These are phyloP conservation scores for Lissocephala sabroskyi DNA, from an alignment of 2,888 invertebrate genomes.

Conservation along the genomic window DNA sequence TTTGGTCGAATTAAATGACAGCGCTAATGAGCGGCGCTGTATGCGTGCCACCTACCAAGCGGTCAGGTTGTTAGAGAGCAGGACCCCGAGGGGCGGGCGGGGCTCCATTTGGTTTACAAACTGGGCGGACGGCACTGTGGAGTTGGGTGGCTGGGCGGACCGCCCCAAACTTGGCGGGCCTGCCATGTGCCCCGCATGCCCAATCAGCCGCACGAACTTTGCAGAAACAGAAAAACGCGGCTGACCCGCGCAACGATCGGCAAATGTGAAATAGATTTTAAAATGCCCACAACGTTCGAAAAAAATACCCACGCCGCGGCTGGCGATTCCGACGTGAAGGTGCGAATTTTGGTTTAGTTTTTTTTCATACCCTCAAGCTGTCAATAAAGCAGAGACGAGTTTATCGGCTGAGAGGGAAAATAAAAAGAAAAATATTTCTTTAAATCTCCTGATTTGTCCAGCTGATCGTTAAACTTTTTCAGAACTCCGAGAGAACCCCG, in stretches of 20 bases:
- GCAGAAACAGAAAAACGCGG: slow-evolving; percentile 26
- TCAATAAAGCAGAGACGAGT: too few relatives aligned
- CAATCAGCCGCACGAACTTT: slow-evolving; percentile 25
- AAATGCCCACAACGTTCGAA: slow-evolving; percentile 53
- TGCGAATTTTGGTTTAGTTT: slow-evolving; percentile 43
- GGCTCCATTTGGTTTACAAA: neutral
- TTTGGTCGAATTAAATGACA: slow-evolving; percentile 64
- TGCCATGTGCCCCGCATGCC: slow-evolving; percentile 21
- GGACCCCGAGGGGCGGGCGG: neutral
- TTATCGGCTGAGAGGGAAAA: too few relatives aligned
- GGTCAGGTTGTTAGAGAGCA: neutral
- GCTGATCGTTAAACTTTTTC: too few relatives aligned
- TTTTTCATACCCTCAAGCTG: too few relatives aligned
- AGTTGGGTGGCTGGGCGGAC: slow-evolving; percentile 29
- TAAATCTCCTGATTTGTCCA: too few relatives aligned
- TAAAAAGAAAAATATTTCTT: too few relatives aligned
- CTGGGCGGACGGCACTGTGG: slow-evolving; percentile 15
- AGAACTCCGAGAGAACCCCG: too few relatives aligned
- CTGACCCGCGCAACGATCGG: too few relatives aligned
- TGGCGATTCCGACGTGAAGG: slow-evolving; percentile 22
- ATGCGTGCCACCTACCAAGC: slow-evolving; percentile 27
- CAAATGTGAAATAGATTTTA: slow-evolving; percentile 22
- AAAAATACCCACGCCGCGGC: slow-evolving; percentile 23
- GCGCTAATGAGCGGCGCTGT: slow-evolving; percentile 62
- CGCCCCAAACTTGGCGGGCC: slow-evolving; percentile 32